A percentile compares a stretch with the other conserved stretches of the same genome.
phyloP scores from a whole-genome alignment of 2,888 invertebrate species.

The Neoitamus cyanurus region DNA sequence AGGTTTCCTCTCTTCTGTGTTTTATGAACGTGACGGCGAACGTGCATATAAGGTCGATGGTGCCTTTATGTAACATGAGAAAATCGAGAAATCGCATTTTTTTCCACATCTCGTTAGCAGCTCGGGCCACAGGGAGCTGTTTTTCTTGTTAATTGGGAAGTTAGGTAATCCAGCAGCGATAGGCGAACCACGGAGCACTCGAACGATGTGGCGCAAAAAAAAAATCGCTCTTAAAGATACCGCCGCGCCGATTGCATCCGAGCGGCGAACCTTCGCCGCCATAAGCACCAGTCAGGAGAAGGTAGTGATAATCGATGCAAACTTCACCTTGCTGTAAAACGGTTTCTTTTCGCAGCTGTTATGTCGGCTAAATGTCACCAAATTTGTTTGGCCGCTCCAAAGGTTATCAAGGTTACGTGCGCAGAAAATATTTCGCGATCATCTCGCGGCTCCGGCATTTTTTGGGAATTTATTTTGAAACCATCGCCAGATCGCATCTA shows the following conservation, averaged over 20 bases:
- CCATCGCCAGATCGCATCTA: not conserved
- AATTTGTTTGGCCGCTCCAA: not conserved
- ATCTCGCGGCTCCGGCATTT: not conserved
- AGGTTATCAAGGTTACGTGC: conserved; percentile 32
- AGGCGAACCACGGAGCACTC: not conserved
- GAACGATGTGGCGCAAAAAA: not conserved
- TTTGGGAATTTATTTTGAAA: not conserved
- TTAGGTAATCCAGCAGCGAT: conserved; percentile 7
- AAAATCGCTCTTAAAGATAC: not conserved
- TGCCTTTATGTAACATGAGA: conserved; percentile 43
- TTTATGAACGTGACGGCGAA: conserved; percentile 38
- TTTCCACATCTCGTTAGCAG: conserved; percentile 25
- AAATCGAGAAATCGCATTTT: conserved; percentile 42
- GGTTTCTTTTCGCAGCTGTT: not conserved
- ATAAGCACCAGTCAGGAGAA: not conserved
- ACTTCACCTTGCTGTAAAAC: conserved; percentile 42
- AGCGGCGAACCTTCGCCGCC: not conserved
- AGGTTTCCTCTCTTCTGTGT: conserved; percentile 20
- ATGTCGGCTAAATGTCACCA: conserved; percentile 22
- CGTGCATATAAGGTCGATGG: conserved; percentile 44
- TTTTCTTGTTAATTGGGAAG: conserved; percentile 41
- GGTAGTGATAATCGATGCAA: conserved; percentile 35
- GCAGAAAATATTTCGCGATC: not conserved
- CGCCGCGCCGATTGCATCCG: not conserved
- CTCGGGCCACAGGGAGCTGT: conserved; percentile 2